Conservation (phyloP, 2,113 vertebrate species). For the Labeo rohita region DNA sequence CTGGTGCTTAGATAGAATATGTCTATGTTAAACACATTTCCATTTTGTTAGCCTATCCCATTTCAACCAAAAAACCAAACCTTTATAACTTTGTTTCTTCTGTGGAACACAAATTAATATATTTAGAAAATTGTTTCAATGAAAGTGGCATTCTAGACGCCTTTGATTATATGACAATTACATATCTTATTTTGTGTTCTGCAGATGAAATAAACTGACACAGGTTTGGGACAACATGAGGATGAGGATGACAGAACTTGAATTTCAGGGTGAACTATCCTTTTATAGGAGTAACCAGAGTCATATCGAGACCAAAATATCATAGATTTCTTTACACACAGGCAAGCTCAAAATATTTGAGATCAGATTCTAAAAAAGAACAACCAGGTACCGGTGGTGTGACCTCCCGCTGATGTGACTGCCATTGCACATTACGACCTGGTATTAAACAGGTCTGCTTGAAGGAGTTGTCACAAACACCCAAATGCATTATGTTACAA, state of each 20-base stretch:
- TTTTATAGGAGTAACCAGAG: neutral
- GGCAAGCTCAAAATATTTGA: neutral
- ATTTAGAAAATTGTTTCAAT: neutral
- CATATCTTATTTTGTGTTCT: neutral
- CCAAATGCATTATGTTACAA: slow-evolving; percentile 51
- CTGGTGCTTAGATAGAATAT: neutral
- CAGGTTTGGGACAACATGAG: neutral
- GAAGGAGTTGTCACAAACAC: slow-evolving; percentile 46
- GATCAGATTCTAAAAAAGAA: neutral
- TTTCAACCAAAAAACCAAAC: neutral
- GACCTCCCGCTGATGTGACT: slow-evolving; percentile 26
- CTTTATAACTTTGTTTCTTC: neutral
- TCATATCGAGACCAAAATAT: neutral
- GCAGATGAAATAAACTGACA: neutral
- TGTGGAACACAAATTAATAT: neutral
- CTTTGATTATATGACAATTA: neutral
- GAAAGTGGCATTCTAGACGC: neutral
- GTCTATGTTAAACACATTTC: slow-evolving; percentile 5
- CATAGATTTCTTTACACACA: neutral
- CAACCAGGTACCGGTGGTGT: neutral
- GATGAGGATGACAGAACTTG: neutral
- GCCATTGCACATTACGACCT: slow-evolving; percentile 50
- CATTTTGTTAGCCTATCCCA: neutral
- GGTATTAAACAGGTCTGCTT: slow-evolving; percentile 48
- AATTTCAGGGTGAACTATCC: neutral